Base-by-base conservation (phyloP, 2,888 invertebrate genomes). In the Blera fallax region DNA sequence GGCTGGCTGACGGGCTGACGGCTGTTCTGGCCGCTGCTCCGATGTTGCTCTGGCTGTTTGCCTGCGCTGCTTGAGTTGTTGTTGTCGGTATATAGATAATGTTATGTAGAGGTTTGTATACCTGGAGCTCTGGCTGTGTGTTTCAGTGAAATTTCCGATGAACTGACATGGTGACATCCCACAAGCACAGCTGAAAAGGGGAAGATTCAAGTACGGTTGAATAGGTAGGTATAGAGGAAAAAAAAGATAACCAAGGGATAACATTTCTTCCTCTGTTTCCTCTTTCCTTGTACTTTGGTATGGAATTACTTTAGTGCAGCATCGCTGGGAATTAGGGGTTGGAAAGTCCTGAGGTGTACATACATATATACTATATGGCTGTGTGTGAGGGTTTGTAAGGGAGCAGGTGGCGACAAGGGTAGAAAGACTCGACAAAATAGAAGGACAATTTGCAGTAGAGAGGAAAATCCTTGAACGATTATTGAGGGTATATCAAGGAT, bases 71-170 rank as follows among this genome's bases (percentile, higher is more conserved):
- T 73, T 45, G 48, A 50, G 37, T 54, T 54, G 73, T 69, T 78
- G 67, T 65, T 52, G 79, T 79, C 10, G 29, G 7, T 37, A 48
- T 64, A 58, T 29, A 82, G 52, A 27, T 5, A 80, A 45, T 72
- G 48, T 64, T 79, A 45, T 76, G 58, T 70, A 74, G 58, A 69
- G 58, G 65, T 37, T 62, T 54, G 73, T 60, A 45, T 73, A 58
- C 45, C 70, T 69, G 65, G 52, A 62, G 69, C 56, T 65, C 50
- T 70, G 54, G 27, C 45, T 52, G 24, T 43, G 50, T 62, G 29
- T 72, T 70, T 79, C n/a, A 40, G 62, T 65, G 76, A 74, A 64
- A 80, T 80, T 79, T 84, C 84, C 79, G 69, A 84, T 72, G 80
- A 80, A 80, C 60, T 69, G 60, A 40, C 54, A 58, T 18, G 37